phyloP scores from a whole-genome alignment of 2,113 vertebrate species.

The Anseranas semipalmata region DNA sequence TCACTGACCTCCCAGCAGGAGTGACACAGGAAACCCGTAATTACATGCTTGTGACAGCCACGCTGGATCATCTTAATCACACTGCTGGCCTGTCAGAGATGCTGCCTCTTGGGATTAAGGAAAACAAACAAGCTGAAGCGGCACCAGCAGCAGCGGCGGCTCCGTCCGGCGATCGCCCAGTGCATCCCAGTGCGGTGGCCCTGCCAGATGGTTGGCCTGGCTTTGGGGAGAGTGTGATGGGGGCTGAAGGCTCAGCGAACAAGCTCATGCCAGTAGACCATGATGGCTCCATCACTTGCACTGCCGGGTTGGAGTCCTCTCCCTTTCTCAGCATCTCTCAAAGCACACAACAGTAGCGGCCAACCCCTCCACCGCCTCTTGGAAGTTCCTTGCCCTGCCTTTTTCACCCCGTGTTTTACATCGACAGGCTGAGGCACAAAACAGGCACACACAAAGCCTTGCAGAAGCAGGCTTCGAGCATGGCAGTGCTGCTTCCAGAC shows the following conservation, averaged over 20 bases:
- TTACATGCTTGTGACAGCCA: slow-evolving; percentile 71
- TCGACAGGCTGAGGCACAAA: neutral
- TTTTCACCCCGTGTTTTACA: neutral
- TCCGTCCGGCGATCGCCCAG: neutral
- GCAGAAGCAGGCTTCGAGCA: neutral
- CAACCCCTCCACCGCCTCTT: neutral
- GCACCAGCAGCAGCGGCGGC: neutral
- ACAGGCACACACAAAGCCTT: neutral
- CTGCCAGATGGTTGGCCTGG: neutral
- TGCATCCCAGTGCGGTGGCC: neutral
- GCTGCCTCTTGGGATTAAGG: slow-evolving; percentile 62
- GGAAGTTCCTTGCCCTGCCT: neutral
- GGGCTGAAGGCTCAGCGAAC: accelerated
- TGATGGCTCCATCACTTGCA: neutral
- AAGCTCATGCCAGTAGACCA: neutral
- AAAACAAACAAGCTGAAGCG: slow-evolving; percentile 44
- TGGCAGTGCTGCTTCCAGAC: neutral
- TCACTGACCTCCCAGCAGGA: slow-evolving; percentile 72
- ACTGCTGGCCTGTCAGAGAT: slow-evolving; percentile 62
- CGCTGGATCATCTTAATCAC: slow-evolving; percentile 71
- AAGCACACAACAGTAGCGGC: neutral
- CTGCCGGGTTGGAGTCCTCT: neutral
- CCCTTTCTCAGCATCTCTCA: neutral
- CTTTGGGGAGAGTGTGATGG: neutral
- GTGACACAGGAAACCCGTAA: slow-evolving; percentile 72